These are phyloP conservation scores for Catostylus mosaicus DNA, from an alignment of 30 jellyfish, hydroid and myxozoan genomes.

Conservation along the genomic window DNA sequence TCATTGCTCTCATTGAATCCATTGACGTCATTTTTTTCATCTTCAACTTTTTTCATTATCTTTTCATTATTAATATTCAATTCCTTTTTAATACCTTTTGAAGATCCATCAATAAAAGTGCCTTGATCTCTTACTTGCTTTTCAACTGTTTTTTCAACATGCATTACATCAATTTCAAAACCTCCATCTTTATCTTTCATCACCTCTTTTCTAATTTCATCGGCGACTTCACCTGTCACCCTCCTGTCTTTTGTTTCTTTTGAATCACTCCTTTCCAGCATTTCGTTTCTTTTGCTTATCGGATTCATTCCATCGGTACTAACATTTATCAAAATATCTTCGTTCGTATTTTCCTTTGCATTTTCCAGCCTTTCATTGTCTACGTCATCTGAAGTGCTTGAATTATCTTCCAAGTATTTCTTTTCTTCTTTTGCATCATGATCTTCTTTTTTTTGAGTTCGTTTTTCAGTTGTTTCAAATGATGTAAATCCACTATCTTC, in stretches of 20 bases:
- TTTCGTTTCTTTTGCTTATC: too few relatives aligned
- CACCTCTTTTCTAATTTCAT: too few relatives aligned
- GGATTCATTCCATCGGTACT: too few relatives aligned
- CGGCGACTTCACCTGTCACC: too few relatives aligned
- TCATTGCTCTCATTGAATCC: neutral
- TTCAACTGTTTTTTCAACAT: neutral
- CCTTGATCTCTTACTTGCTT: neutral
- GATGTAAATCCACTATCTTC: neutral
- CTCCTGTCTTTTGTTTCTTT: too few relatives aligned
- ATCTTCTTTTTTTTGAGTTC: neutral
- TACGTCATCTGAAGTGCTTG: too few relatives aligned
- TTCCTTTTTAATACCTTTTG: neutral
- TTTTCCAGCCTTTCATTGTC: too few relatives aligned
- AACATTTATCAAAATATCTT: too few relatives aligned
- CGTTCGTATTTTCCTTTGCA: too few relatives aligned
- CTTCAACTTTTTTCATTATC: neutral
- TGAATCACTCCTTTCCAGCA: too few relatives aligned
- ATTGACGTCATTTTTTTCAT: neutral
- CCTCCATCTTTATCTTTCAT: neutral
- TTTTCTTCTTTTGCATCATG: neutral
- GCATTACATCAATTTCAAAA: neutral
- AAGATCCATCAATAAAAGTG: neutral
- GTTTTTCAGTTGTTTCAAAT: neutral
- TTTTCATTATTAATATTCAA: neutral
- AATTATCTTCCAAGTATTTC: too few relatives aligned